These are phyloP conservation scores for Buceros bicornis DNA, from an alignment of 2,797 vertebrate genomes.

Conservation along the genomic window DNA sequence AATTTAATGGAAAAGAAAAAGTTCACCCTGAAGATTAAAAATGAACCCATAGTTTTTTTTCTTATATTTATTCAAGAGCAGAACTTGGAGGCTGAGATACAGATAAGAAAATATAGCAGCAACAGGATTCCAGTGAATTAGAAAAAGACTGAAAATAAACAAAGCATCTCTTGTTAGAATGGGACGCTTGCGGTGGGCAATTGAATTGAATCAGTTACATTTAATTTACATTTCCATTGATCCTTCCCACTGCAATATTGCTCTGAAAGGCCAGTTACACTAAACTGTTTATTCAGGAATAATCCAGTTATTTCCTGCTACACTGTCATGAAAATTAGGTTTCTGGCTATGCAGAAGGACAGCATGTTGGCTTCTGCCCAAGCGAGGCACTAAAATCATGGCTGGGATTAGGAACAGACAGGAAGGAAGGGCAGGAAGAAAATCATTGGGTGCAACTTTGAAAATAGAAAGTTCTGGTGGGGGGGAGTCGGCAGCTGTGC, in stretches of 20 bases:
- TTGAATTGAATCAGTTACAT: constrained; percentile 54
- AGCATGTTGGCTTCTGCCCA: constrained; percentile 52
- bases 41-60: neutral
- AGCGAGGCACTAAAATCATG: neutral
- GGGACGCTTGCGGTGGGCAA: neutral
- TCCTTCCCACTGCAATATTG: constrained; percentile 58
- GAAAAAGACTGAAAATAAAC: constrained; percentile 39
- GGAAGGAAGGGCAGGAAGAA: constrained; percentile 53
- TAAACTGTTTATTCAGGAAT: constrained; percentile 64
- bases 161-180: constrained; percentile 59
- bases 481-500: neutral
- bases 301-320: constrained; percentile 63
- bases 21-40: constrained; percentile 14
- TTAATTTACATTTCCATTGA: constrained; percentile 63
- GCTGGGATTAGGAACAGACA: constrained; percentile 33
- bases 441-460: neutral
- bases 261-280: constrained; percentile 44
- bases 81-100: constrained; percentile 3
- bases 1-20: constrained; percentile 30
- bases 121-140: neutral
- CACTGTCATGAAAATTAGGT: constrained; percentile 42
- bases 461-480: neutral
- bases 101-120: constrained; percentile 17
- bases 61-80: constrained; percentile 18
- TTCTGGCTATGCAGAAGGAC: neutral